These are phyloP conservation scores for Probosciger aterrimus DNA, from an alignment of 2,113 vertebrate genomes.

Conservation along the genomic window DNA sequence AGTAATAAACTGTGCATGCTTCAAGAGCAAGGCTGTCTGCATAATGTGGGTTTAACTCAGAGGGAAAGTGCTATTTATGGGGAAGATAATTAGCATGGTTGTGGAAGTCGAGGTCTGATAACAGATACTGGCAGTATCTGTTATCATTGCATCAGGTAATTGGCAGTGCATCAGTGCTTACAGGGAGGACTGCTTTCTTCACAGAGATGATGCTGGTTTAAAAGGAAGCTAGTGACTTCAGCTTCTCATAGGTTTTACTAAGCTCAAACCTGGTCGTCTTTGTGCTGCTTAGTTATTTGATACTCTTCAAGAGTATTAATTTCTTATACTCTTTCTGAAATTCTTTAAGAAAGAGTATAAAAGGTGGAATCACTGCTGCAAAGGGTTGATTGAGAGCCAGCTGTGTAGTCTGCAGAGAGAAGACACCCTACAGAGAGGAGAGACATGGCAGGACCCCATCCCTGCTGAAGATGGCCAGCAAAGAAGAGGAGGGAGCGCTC, in stretches of 20 bases:
- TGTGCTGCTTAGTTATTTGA: background rate
- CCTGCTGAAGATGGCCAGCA: background rate
- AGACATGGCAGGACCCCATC: background rate
- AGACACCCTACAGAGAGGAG: background rate
- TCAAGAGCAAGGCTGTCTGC: background rate
- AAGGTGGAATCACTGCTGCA: background rate
- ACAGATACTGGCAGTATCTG: background rate
- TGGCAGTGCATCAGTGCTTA: background rate
- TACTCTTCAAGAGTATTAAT: background rate
- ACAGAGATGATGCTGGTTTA: background rate
- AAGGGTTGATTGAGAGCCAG: background rate
- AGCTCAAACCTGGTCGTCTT: background rate
- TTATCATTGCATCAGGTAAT: background rate
- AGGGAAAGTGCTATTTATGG: constrained; percentile 14
- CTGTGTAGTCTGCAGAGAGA: background rate
- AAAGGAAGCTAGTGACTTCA: background rate
- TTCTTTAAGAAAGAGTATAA: background rate
- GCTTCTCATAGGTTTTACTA: background rate
- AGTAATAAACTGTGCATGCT: background rate
- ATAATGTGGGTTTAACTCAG: background rate
- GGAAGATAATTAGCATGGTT: background rate
- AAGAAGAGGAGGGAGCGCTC: background rate
- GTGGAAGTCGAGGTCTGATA: background rate
- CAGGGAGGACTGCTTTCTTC: background rate
- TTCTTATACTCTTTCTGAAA: background rate